Base-by-base conservation (phyloP, 2,797 vertebrate genomes). In the Rousettus madagascariensis region DNA sequence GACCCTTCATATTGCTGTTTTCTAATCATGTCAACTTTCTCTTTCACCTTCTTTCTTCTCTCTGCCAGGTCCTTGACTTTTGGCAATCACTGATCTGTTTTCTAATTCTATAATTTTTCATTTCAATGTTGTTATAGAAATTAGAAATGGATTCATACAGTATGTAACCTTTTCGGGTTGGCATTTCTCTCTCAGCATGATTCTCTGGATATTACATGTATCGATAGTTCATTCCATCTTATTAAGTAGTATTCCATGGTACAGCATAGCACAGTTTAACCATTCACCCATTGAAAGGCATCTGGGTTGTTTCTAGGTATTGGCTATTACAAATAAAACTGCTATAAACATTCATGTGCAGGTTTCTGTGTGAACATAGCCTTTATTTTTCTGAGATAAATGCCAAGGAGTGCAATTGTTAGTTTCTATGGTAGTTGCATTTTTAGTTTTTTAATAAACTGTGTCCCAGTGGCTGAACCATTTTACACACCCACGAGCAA, bases 341-440 rank as follows among this genome's bases (percentile, higher is more conserved):
- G 30, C 9, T 59, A 8, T 57, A 63, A 59, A 38, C 46, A 74
- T 51, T 36, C 49, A 72, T 43, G 15, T 71, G 55, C 3, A 77
- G 28, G 15, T 30, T 63, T 94, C 59, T 80, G 26, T 59, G 8
- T 66, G 22, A n/a, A 55, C 12, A 12, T 33, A 61, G 1, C 12
- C 53, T 87, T 95, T 13, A 19, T 93, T 84, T 94, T 1, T 75
- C 55, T 74, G 59, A 15, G 13, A 68, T 84, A 88, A 94, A 57
- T 63, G 2, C 0, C 2, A 20, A 91, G 28, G 38, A 57, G 4
- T 57, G 11, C 3, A 68, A 38, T 16, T 74, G 53, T 66, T 55
- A 3, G 7, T 24, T 71, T 86, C 9, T 59, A 46, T 41, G 41
- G 30, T 22, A 74, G 13, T 33, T 53, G 17, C 33, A 65, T 85